Evolutionary conservation across 64 coral and sea anemone genomes (phyloP).

Genomic region (Porites lutea): DNA sequence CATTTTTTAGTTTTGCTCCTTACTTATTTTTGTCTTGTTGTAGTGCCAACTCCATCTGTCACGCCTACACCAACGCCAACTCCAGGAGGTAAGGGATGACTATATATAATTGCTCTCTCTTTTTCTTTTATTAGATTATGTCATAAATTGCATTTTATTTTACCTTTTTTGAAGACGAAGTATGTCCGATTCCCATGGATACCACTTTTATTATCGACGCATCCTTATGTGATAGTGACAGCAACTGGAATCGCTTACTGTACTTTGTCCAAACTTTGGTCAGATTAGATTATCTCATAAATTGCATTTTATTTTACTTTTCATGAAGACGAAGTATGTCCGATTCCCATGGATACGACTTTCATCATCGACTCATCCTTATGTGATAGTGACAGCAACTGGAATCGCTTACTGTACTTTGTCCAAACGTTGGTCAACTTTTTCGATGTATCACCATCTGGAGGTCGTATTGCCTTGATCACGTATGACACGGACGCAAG

Average conservation of each 20-base stretch:
- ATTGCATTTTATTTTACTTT: neutral
- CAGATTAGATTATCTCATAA: neutral
- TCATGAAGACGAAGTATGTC: neutral
- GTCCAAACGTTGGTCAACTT: neutral
- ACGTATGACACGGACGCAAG: slow-evolving; percentile 21
- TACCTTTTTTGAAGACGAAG: too few relatives aligned
- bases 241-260: neutral
- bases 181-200: slow-evolving; percentile 30
- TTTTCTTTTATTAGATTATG: too few relatives aligned
- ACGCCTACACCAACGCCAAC: neutral
- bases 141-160: too few relatives aligned
- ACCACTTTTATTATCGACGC: slow-evolving; percentile 12
- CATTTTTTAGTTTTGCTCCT: too few relatives aligned
- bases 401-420: neutral
- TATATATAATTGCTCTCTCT: neutral
- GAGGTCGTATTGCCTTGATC: slow-evolving; percentile 43
- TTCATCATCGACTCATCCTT: neutral
- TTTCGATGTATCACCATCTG: slow-evolving; percentile 14
- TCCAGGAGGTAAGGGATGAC: too few relatives aligned
- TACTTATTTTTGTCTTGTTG: too few relatives aligned
- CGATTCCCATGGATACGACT: slow-evolving; percentile 6
- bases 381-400: neutral
- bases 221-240: neutral
- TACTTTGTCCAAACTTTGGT: slow-evolving; percentile 7
- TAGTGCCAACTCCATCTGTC: neutral